phyloP scores from a whole-genome alignment of 2,113 vertebrate genomes.

The human (Homo sapiens) region DNA sequence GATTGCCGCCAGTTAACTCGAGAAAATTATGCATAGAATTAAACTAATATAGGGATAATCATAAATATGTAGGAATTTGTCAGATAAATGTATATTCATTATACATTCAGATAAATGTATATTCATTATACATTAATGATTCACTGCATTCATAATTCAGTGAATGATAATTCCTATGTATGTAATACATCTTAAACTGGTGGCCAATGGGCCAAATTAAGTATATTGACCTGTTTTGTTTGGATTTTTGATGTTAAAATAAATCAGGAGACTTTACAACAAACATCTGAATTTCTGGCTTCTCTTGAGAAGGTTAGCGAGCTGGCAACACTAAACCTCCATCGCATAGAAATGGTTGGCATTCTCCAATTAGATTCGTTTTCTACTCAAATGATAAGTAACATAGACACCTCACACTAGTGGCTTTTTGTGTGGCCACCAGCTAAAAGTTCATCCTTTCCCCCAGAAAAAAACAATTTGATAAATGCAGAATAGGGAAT shows the following conservation, averaged over 20 bases:
- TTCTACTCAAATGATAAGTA: not conserved
- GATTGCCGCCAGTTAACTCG: not conserved
- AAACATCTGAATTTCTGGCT: constrained; percentile 30
- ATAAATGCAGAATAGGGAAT: not conserved
- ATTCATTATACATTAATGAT: not conserved
- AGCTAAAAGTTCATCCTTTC: not conserved
- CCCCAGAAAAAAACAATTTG: not conserved
- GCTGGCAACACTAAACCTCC: not conserved
- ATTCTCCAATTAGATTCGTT: not conserved
- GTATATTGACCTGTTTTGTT: not conserved
- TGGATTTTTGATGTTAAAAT: constrained; percentile 7
- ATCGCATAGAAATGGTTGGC: not conserved
- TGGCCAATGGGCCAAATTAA: not conserved
- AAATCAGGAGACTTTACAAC: constrained; percentile 12
- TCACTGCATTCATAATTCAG: not conserved
- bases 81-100: not conserved
- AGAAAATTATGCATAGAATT: constrained; percentile 21
- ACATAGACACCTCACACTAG: not conserved
- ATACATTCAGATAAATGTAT: not conserved
- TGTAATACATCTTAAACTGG: not conserved
- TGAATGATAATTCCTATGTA: not conserved
- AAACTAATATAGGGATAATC: not conserved
- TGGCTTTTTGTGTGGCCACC: not conserved
- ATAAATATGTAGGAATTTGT: constrained; percentile 6
- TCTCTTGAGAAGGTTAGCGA: not conserved